These are phyloP conservation scores for Dermolepida albohirtum DNA, from an alignment of 2,888 invertebrate species.

Conservation along the genomic window DNA sequence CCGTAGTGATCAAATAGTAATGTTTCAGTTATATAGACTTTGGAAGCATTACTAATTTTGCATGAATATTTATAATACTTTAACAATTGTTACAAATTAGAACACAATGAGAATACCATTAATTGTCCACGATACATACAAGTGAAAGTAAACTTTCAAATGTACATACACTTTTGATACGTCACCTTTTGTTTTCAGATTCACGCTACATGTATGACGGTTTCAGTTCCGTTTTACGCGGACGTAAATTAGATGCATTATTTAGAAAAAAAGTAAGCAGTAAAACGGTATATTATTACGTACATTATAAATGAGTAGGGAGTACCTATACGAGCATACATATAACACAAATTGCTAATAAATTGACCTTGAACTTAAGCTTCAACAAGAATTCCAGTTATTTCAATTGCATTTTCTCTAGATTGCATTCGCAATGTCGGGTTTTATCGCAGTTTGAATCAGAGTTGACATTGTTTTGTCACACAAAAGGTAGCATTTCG, in stretches of 20 bases:
- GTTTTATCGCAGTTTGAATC: background rate
- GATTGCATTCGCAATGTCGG: constrained; percentile 1
- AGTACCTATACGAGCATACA: constrained; percentile 10
- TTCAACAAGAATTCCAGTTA: constrained; percentile 35
- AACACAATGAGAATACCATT: constrained; percentile 32
- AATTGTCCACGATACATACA: constrained; percentile 16
- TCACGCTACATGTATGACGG: constrained; percentile 12
- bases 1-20: too few relatives aligned
- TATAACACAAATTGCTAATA: constrained; percentile 24
- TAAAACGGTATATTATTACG: constrained; percentile 27
- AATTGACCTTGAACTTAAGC: constrained; percentile 43
- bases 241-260: background rate
- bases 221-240: background rate
- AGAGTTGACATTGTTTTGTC: background rate
- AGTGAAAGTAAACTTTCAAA: constrained; percentile 44
- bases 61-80: background rate
- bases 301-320: constrained; percentile 6
- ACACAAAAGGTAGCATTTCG: too few relatives aligned
- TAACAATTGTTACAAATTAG: constrained; percentile 7
- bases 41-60: background rate
- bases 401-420: constrained; percentile 35
- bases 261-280: too few relatives aligned
- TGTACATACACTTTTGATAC: constrained; percentile 22
- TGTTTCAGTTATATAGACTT: too few relatives aligned
- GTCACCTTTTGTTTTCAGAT: constrained; percentile 26